Base-by-base conservation (phyloP, 2,797 vertebrate species). In the Antennarius maculatus region DNA sequence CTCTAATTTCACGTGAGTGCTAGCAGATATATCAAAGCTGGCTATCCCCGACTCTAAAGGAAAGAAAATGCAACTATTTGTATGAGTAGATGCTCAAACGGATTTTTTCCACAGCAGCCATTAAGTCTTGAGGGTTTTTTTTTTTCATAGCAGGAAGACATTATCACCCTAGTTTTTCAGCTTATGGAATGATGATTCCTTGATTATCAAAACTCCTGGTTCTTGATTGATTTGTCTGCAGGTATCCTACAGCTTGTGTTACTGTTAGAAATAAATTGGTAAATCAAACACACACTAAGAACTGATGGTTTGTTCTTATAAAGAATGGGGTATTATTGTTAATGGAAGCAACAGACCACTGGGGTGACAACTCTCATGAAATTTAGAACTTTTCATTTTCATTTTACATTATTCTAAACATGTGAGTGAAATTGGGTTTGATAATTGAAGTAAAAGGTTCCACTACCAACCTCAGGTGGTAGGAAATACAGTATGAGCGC, bases 261-360 rank as follows among this genome's bases (percentile, higher is more conserved):
- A 23, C 53, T 43, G 56, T 49, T 42, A 43, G 46, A 54, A 52
- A 50, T 61, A 43, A 23, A 49, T 45, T 23, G 34, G 52, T 45
- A 5, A 18, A 13, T 13, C 29, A 48, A 6, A 61, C 29, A 16
- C 13, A 34, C 43, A 6, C 55, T 9, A 6, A 58, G 62, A 61
- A 43, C 34, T 76, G 42, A 58, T 69, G 62, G 54, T 56, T 69
- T 51, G 62, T 70, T 62, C 66, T 61, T 58, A 29, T 50, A 37
- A 31, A 61, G 60, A 71, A 41, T 43, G 55, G 70, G 48, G 2
- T 15, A 10, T 62, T 71, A 51, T 72, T 60, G 43, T 56, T 60
- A 11, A 45, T 69, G 37, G 59, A 37, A 59, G 54, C 4, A 0
- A 16, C 1, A 39, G 37, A 9, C 56, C 47, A 50, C 64, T 62